Evolutionary conservation across 2,888 invertebrate genomes (phyloP).

Genomic region (Diaphora mendica): DNA sequence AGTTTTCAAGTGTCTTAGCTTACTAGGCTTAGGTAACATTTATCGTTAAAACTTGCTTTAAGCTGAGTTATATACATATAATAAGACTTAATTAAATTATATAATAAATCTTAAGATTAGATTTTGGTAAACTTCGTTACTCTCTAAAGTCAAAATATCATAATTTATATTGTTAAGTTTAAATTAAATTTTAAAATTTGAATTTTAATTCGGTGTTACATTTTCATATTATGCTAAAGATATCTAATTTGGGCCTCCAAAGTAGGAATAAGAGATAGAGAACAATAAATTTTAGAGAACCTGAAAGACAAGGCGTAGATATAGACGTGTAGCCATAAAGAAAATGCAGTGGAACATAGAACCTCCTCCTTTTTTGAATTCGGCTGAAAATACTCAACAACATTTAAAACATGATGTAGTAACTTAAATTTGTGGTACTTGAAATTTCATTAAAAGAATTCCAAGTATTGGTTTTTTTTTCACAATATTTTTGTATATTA

Average conservation of each 20-base stretch:
- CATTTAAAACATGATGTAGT: not conserved
- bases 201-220: not conserved
- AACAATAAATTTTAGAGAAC: not conserved
- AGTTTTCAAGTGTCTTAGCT: slow-evolving; percentile 3
- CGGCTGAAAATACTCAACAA: no score
- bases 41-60: not conserved
- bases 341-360: no score
- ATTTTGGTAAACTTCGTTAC: not conserved
- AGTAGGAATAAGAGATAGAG: not conserved
- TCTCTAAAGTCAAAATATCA: not conserved
- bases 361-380: no score
- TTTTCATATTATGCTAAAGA: not conserved
- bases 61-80: not conserved
- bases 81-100: not conserved
- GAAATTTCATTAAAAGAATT: no score
- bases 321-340: no score
- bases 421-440: no score
- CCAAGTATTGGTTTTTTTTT: no score
- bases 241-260: not conserved
- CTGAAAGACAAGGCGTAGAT: no score
- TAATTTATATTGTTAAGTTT: not conserved
- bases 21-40: not conserved
- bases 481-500: no score
- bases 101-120: not conserved
- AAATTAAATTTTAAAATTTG: not conserved